These are phyloP conservation scores for Leptopterna dolabrata DNA, from an alignment of 2,888 invertebrate species.

Conservation along the genomic window DNA sequence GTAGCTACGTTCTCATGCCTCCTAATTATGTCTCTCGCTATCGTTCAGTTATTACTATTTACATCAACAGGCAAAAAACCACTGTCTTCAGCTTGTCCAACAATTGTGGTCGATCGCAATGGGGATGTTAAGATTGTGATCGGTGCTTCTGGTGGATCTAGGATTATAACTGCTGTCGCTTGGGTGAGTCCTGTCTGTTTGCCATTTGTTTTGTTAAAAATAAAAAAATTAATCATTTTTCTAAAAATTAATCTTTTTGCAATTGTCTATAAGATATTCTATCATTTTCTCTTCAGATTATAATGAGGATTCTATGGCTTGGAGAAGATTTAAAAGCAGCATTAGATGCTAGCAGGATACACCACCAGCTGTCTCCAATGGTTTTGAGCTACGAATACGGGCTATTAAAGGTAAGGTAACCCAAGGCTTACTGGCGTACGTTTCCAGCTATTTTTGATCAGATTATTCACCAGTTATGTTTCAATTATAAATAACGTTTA, in stretches of 20 bases:
- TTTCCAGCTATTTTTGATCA: constrained; percentile 4
- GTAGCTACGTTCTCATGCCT: background rate
- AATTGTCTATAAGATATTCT: background rate
- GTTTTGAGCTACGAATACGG: constrained; percentile 75
- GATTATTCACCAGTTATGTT: background rate
- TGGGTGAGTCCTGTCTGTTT: constrained; percentile 63
- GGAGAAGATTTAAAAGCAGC: constrained; percentile 75
- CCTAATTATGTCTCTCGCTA: no score
- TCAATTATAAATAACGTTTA: background rate
- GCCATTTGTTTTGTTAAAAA: no score
- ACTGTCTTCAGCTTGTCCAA: constrained; percentile 87
- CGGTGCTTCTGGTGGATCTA: constrained; percentile 71
- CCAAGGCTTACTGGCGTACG: background rate
- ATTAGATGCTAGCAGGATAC: constrained; percentile 79
- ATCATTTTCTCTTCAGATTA: constrained; percentile 68
- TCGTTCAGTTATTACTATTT: no score
- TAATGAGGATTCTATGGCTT: constrained; percentile 76
- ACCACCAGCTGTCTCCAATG: constrained; percentile 90
- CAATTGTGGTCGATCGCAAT: constrained; percentile 76
- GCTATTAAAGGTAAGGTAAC: constrained; percentile 70
- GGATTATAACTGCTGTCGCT: constrained; percentile 70
- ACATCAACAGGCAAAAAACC: constrained; percentile 76
- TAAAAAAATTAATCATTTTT: no score
- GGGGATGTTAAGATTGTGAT: constrained; percentile 68
- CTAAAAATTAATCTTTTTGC: background rate